A percentile compares a stretch with the other conserved stretches of the same genome.
Evolutionary conservation across 2,113 vertebrate species (phyloP).

Genomic region (Coptodon bakossiorum): DNA sequence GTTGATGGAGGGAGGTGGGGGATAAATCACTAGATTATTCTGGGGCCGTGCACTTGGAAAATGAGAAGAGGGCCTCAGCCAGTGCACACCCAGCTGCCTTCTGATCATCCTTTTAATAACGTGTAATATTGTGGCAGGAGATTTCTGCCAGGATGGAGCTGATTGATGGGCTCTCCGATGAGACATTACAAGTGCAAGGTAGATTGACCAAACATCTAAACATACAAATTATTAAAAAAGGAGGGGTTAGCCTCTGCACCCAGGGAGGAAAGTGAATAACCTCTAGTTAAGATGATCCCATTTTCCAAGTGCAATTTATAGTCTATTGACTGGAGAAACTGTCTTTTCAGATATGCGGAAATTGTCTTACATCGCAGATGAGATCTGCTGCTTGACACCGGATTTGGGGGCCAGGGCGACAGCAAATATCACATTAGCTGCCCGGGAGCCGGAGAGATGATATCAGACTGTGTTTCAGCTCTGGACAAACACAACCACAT

Average conservation of each 20-base stretch:
- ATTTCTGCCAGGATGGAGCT: slow-evolving; percentile 78
- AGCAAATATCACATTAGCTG: slow-evolving; percentile 82
- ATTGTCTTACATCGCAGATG: slow-evolving; percentile 98
- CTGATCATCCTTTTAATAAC: slow-evolving; percentile 87
- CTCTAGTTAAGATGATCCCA: slow-evolving; percentile 87
- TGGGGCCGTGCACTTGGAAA: slow-evolving; percentile 36
- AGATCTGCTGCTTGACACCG: slow-evolving; percentile 86
- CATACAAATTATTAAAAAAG: slow-evolving; percentile 98
- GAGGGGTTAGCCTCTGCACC: slow-evolving; percentile 70
- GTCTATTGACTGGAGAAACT: slow-evolving; percentile 91
- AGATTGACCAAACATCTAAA: slow-evolving; percentile 91
- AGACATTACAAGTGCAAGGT: slow-evolving; percentile 78
- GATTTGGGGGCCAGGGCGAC: slow-evolving; percentile 65
- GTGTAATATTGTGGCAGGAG: slow-evolving; percentile 81
- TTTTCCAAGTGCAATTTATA: slow-evolving; percentile 93
- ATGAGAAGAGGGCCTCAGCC: slow-evolving; percentile 73
- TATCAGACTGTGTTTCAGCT: slow-evolving; percentile 78
- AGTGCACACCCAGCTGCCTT: slow-evolving; percentile 64
- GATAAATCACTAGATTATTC: slow-evolving; percentile 75
- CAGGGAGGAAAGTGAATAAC: slow-evolving; percentile 75
- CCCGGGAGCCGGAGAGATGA: slow-evolving; percentile 78
- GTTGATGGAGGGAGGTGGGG: slow-evolving; percentile 65
- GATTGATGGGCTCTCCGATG: slow-evolving; percentile 85
- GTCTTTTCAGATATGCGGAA: slow-evolving; percentile 89
- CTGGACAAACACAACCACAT: slow-evolving; percentile 71